Evolutionary conservation across 2,888 invertebrate species (phyloP), one percentile per base, ranked within the genome.

Genomic region (Drosophila mayaguana): DNA sequence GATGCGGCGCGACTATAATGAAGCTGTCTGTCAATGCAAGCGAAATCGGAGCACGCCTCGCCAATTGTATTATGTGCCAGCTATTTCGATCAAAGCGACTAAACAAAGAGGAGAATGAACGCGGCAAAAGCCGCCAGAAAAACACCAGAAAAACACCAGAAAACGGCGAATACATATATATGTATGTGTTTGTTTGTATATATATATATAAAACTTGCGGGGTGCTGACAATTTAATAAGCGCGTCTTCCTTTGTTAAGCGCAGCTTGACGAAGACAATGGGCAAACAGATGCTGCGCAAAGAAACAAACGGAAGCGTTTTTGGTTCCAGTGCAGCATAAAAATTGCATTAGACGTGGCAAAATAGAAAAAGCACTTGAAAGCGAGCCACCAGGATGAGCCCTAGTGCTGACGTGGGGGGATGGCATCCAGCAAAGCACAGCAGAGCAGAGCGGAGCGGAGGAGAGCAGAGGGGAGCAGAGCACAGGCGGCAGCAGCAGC

Each of bases 281-380:
- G 45, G 53, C 68, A 53, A 38, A 38, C 53, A 53, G 53, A 36
- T 54, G 38, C 36, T 40, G 34, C 22, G 22, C 22, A 46, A 43
- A 25, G 50, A 32, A 59, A 62, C 63, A 75, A 77, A 73, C 88
- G 88, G 79, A 88, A 89, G 78, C 72, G 60, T 66, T 63, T 68
- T 77, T 66, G 69, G 73, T 75, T 75, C 74, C 75, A 88, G 63
- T 76, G 85, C 88, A 83, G 88, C 86, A 85, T 89, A 79, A 83
- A 75, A 89, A 89, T 88, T 89, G 88, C 90, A 86, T 86, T 89
- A 88, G 86, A 55, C 55, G 63, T 66, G 72, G 62, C 72, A 75
- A 83, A 86, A 71, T 69, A 76, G 67, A 66, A 50, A 40, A 62
- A 57, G 51, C 50, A 34, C 85, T 77, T 79, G 68, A 66, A 79